phyloP scores from a whole-genome alignment of 1,140 invertebrate species.

The Rhyzopertha dominica region DNA sequence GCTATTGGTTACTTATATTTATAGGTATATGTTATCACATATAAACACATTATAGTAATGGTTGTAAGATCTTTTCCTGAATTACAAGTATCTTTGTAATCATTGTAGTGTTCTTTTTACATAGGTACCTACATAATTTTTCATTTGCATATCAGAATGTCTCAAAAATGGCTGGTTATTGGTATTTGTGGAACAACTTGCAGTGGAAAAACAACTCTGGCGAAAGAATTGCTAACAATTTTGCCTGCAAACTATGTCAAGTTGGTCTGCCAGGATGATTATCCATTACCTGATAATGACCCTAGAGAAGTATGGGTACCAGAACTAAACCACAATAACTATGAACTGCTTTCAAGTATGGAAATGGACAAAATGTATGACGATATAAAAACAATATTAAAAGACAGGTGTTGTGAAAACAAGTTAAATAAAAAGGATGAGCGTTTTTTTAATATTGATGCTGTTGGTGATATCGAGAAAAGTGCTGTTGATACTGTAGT shows the following conservation, averaged over 20 bases:
- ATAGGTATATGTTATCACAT: too few species aligned
- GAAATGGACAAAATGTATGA: constrained; percentile 65
- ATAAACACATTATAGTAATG: too few species aligned
- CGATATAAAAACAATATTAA: constrained; percentile 50
- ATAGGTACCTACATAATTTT: too few species aligned
- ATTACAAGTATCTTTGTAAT: too few species aligned
- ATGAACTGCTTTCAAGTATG: constrained; percentile 65
- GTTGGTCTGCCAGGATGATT: constrained; percentile 66
- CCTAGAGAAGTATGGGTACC: constrained; percentile 57
- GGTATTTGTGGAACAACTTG: constrained; percentile 70
- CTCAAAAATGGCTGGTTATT: constrained; percentile 52
- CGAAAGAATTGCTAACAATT: constrained; percentile 49
- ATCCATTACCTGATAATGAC: constrained; percentile 63
- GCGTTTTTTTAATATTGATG: not conserved
- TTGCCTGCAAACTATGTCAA: constrained; percentile 52
- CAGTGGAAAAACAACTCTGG: constrained; percentile 70
- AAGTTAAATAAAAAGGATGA: not conserved
- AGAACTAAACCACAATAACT: constrained; percentile 68
- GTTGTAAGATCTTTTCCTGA: too few species aligned
- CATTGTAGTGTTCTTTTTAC: too few species aligned
- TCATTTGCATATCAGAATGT: too few species aligned
- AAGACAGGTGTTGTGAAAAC: constrained; percentile 20
- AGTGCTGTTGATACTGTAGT: not conserved
- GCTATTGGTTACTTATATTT: too few species aligned
- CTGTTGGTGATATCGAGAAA: not conserved